Base-by-base conservation (phyloP, 2,113 vertebrate genomes). In the Serinus canaria region DNA sequence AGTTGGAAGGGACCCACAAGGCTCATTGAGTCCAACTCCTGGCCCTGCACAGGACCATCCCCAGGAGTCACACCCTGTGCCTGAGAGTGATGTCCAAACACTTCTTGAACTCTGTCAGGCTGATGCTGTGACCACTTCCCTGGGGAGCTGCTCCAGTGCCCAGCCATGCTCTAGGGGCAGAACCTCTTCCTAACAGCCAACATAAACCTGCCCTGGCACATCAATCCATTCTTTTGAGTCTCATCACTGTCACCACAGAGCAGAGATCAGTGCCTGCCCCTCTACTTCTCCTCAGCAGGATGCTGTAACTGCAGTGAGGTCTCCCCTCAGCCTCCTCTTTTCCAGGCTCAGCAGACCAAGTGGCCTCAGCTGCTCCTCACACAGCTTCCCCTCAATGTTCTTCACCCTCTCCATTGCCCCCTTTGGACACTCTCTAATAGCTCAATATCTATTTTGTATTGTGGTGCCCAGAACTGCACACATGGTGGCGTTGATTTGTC, bases 31-130 rank as follows among this genome's bases (percentile, higher is more conserved):
- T 60, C 22, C 18, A 33, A 1, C 11, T 69, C 15, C 37, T 60
- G 33, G 22, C 27, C 27, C 37, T 68, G 46, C 33, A 12, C 73
- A 69, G 46, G 4, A 44, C 22, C 11, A n/a, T 41, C 33, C 27
- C 39, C 39, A 28, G 10, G 15, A 52, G 22, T 52, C 63, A 15
- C 37, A 37, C 5, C 33, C 3, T 33, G 31, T 27, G 18, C 39
- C 27, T 2, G 3, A 27, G 7, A 37, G 27, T 0, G 0, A 4
- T 37, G 18, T 31, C 33, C 46, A 52, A 68, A 23, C 1, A 2
- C 11, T 59, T 11, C 25, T 7, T 27, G 30, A 59, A 2, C 9
- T 43, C 62, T 44, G 27, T 21, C 73, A 44, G 27, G 18, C 11
- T 77, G 37, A 6, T 15, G 44, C 44, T 68, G 73, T 31, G 22